These are phyloP conservation scores for Lysandra bellargus DNA, from an alignment of 2,888 invertebrate species.

Conservation along the genomic window DNA sequence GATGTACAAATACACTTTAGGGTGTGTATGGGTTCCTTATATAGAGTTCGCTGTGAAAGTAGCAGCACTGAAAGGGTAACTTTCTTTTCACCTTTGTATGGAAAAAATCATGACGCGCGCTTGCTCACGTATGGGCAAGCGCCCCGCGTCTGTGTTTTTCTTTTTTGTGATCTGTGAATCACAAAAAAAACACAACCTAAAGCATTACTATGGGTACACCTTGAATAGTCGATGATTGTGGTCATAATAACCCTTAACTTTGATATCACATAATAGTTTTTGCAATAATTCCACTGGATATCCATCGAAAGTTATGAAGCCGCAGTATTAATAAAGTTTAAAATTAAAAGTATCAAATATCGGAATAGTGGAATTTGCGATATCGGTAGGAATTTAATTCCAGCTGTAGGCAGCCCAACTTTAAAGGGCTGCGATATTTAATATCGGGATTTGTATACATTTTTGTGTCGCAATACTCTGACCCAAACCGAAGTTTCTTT, in stretches of 20 bases:
- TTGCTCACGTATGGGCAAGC: too few species aligned
- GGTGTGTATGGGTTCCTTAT: too few species aligned
- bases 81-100: too few species aligned
- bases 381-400: conserved; percentile 60
- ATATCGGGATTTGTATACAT: conserved; percentile 49
- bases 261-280: not conserved
- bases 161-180: too few species aligned
- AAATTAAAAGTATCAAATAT: conserved; percentile 30
- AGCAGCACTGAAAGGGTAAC: too few species aligned
- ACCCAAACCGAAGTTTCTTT: conserved; percentile 12
- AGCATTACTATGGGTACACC: too few species aligned
- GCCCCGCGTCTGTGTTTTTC: too few species aligned
- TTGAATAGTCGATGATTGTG: too few species aligned
- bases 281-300: not conserved
- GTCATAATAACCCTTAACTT: not conserved
- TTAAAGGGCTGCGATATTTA: conserved; percentile 65
- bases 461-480: conserved; percentile 31
- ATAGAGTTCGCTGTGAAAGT: too few species aligned
- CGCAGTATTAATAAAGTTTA: conserved; percentile 18
- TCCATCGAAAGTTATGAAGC: not conserved
- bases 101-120: too few species aligned
- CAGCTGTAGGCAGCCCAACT: conserved; percentile 58
- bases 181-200: too few species aligned
- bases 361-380: conserved; percentile 37
- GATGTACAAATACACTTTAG: too few species aligned